A percentile compares a stretch with the other conserved stretches of the same genome.
phyloP scores from a whole-genome alignment of 2,797 vertebrate genomes.

The Pteronotus mesoamericanus region DNA sequence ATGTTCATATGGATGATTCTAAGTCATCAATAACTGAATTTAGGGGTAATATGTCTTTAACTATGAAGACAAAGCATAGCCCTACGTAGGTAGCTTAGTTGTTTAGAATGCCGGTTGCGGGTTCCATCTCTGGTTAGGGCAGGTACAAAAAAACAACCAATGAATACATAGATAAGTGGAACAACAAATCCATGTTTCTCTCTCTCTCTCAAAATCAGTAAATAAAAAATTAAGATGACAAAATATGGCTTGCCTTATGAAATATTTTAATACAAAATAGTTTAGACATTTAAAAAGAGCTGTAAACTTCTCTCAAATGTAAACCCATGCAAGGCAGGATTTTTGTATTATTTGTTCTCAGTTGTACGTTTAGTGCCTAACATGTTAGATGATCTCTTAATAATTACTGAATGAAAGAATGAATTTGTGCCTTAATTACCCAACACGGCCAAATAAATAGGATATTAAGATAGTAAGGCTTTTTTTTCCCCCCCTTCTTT shows the following conservation, averaged over 20 bases:
- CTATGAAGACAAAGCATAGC: background rate
- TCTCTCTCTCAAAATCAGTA: background rate
- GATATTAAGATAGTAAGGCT: background rate
- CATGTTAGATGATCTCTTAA: background rate
- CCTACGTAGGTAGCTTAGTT: background rate
- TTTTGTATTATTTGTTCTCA: constrained; percentile 5
- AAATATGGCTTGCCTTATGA: background rate
- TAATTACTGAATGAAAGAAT: constrained; percentile 22
- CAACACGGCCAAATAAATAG: background rate
- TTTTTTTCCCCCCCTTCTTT: background rate
- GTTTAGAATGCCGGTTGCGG: background rate
- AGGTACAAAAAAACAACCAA: background rate
- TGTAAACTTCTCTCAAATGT: background rate
- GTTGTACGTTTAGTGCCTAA: background rate
- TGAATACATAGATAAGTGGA: background rate
- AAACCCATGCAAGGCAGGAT: background rate
- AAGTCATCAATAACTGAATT: background rate
- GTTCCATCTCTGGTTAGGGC: background rate
- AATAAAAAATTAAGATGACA: background rate
- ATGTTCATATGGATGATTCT: background rate
- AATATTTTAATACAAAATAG: constrained; percentile 9
- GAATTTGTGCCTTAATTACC: background rate
- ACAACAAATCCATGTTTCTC: background rate
- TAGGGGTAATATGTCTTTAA: background rate
- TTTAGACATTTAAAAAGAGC: background rate